Percentiles rank a stretch among this genome's conserved stretches.
Evolutionary conservation across 2,797 vertebrate genomes (phyloP).

Genomic region (Peromyscus eremicus): DNA sequence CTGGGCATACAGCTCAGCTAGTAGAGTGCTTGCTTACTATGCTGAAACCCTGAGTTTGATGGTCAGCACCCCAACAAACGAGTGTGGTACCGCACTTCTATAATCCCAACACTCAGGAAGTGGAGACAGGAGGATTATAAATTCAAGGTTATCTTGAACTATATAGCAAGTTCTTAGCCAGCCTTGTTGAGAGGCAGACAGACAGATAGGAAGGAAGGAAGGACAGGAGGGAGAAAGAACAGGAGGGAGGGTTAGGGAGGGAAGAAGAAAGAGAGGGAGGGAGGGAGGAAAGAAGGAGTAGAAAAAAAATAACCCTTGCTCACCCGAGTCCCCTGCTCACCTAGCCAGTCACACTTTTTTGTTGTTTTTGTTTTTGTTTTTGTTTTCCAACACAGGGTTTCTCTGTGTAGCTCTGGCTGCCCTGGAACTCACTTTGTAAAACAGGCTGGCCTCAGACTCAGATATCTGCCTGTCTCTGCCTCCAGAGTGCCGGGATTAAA

Average conservation of each 20-base stretch:
- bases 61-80: background rate
- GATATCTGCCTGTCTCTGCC: background rate
- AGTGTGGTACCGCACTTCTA: background rate
- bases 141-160: background rate
- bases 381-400: background rate
- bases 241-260: too few species aligned
- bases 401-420: background rate
- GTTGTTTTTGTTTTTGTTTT: background rate
- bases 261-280: rapidly evolving
- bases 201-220: rapidly evolving
- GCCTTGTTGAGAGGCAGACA: background rate
- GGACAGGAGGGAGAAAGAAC: rapidly evolving
- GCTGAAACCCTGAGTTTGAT: background rate
- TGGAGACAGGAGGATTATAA: background rate
- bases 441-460: background rate
- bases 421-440: background rate
- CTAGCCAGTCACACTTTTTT: background rate
- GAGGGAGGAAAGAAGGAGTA: background rate
- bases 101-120: background rate
- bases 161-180: background rate
- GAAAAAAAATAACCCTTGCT: background rate
- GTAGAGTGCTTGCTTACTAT: background rate
- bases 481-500: background rate
- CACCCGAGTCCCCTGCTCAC: background rate
- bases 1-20: too few species aligned